A percentile compares a stretch with the other conserved stretches of the same genome.
These are phyloP conservation scores for Tychaedon coryphoeus DNA, from an alignment of 2,113 vertebrate species.

Conservation along the genomic window DNA sequence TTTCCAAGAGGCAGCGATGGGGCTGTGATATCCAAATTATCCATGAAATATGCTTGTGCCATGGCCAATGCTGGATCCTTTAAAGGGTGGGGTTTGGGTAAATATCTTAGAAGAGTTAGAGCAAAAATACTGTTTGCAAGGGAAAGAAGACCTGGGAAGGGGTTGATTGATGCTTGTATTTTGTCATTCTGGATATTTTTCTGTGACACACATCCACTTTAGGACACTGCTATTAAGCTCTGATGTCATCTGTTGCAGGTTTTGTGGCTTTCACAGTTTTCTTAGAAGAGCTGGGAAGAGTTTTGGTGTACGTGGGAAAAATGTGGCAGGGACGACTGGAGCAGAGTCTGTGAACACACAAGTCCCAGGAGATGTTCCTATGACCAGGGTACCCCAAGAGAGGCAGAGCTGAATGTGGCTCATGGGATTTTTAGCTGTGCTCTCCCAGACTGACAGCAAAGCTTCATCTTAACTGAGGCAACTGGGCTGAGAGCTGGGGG, in stretches of 20 bases:
- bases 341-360: neutral
- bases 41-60: neutral
- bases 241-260: neutral
- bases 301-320: neutral
- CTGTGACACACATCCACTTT: neutral
- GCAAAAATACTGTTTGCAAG: neutral
- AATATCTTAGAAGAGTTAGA: neutral
- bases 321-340: neutral
- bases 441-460: accelerated
- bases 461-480: neutral
- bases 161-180: neutral
- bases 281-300: neutral
- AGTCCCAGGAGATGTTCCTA: neutral
- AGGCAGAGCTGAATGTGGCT: neutral
- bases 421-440: neutral
- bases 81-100: neutral
- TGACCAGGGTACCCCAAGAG: neutral
- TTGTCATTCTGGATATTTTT: neutral
- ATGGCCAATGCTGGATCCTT: neutral
- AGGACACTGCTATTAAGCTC: neutral
- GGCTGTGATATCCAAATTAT: neutral
- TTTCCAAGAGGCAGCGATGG: neutral
- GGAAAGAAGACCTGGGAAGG: neutral
- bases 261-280: neutral
- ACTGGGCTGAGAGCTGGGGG: neutral